Percentiles rank a stretch among this genome's conserved stretches.
Conservation (phyloP, 1,140 invertebrate genomes). For the Andrena cerasifolii region DNA sequence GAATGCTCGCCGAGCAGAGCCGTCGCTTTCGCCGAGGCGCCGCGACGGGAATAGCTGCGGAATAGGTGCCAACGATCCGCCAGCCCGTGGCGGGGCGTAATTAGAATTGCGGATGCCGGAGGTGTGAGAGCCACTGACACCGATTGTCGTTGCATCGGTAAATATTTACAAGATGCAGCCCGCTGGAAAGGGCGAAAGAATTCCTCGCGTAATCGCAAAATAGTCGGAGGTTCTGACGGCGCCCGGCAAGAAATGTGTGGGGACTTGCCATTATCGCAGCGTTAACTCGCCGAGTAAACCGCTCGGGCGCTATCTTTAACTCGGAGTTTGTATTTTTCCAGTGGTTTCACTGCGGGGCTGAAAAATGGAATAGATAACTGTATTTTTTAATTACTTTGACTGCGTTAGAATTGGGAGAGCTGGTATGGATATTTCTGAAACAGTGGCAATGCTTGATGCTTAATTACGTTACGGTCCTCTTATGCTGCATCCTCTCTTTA, state of each 20-base stretch:
- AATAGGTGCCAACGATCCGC: constrained; percentile 36
- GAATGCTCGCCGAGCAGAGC: neutral
- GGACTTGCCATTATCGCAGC: neutral
- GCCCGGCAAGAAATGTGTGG: neutral
- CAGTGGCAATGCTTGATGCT: too few species aligned
- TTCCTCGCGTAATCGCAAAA: too few species aligned
- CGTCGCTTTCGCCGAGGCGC: constrained; percentile 43
- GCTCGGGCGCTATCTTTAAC: too few species aligned
- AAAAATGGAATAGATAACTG: too few species aligned
- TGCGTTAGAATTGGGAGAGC: too few species aligned
- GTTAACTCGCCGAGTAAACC: neutral
- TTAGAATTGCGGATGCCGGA: neutral
- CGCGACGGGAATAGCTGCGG: constrained; percentile 52
- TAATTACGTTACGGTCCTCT: too few species aligned
- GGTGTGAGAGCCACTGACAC: neutral
- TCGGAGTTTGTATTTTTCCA: too few species aligned
- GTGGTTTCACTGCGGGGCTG: too few species aligned
- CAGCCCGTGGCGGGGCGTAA: constrained; percentile 4
- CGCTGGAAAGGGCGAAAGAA: neutral
- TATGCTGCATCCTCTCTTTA: too few species aligned
- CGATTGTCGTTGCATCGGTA: neutral
- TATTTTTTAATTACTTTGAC: too few species aligned
- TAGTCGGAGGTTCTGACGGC: neutral
- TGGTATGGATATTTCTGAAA: too few species aligned
- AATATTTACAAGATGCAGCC: neutral